Evolutionary conservation across 1,140 invertebrate species (phyloP).

Genomic region (Zaprionus inermis): DNA sequence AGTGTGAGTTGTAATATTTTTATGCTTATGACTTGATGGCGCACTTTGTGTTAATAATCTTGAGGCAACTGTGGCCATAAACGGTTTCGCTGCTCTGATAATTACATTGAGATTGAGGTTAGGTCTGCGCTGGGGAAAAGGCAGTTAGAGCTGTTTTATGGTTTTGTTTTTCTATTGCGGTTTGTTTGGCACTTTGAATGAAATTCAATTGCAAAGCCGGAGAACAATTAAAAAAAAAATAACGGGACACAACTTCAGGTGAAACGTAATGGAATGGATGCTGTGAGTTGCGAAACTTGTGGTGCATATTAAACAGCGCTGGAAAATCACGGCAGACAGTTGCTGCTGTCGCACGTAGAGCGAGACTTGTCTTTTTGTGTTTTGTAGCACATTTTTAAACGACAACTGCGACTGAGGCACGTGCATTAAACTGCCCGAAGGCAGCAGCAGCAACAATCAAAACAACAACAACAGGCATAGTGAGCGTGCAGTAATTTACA

Average conservation of each 20-base stretch:
- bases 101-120: conserved; percentile 69
- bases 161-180: conserved; percentile 24
- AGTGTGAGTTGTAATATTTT: conserved; percentile 62
- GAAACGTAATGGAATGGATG: conserved; percentile 10
- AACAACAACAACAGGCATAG: conserved; percentile 21
- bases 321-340: conserved; percentile 44
- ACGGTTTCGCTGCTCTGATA: conserved; percentile 51
- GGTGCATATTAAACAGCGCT: conserved; percentile 66
- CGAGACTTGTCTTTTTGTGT: conserved; percentile 40
- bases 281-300: conserved; percentile 57
- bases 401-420: conserved; percentile 62
- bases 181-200: conserved; percentile 54
- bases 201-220: conserved; percentile 69
- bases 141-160: conserved; percentile 7
- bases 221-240: conserved; percentile 75
- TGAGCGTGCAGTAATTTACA: conserved; percentile 72
- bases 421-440: conserved; percentile 77
- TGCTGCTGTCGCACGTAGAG: conserved; percentile 43
- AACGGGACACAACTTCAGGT: conserved; percentile 36
- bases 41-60: conserved; percentile 76
- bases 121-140: conserved; percentile 37
- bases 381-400: conserved; percentile 77
- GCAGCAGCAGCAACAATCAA: conserved; percentile 29
- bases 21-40: conserved; percentile 71
- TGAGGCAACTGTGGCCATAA: conserved; percentile 62